Base-by-base conservation (phyloP, 2,888 invertebrate species). In the Lasius platythorax region DNA sequence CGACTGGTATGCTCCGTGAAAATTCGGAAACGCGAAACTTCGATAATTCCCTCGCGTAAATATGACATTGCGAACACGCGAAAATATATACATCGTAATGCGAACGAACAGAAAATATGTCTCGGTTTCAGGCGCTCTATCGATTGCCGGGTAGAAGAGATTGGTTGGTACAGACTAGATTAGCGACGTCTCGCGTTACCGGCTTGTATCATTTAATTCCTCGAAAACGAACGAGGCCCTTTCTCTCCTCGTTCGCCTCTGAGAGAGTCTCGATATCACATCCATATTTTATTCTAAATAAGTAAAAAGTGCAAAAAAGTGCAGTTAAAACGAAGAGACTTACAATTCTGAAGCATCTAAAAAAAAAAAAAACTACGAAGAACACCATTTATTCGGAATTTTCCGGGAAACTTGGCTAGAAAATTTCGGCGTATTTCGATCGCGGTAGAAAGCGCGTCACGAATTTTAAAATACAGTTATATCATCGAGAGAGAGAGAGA, bases 41-140 rank as follows among this genome's bases (percentile, higher is more conserved):
- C 0, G n/a, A n/a, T n/a, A 6, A 5, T 15, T 23, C 3, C 3
- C 11, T 74, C 43, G 56, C 40, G 23, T n/a, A 18, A 37, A 40
- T 2, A 33, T 75, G 23, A 37, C 67, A 68, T 67, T 40, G 5
- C 28, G 3, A 18, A 67, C 37, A 68, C 56, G 68, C 15, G 18
- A 67, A 12, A 78, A 70, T 79, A 61, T 79, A 58, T 79, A 53
- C 18, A 43, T 33, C 33, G 30, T 58, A 58, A 68, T 68, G 70
- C 70, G 30, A 23, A 23, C 23, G 23, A 23, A 18, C 33, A 56
- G 9, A 68, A 78, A 68, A 12, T 76, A n/a, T 11, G 30, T 30
- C 43, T 30, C 46, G 66, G 4, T 5, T 11, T 37, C 15, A 30
- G 56, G 23, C 30, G 58, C 43, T 68, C 58, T 58, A 78, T 58